Percentiles rank a stretch among this genome's conserved stretches.
phyloP scores from a whole-genome alignment of 2,888 invertebrate genomes.

The Pristionchus exspectatus region DNA sequence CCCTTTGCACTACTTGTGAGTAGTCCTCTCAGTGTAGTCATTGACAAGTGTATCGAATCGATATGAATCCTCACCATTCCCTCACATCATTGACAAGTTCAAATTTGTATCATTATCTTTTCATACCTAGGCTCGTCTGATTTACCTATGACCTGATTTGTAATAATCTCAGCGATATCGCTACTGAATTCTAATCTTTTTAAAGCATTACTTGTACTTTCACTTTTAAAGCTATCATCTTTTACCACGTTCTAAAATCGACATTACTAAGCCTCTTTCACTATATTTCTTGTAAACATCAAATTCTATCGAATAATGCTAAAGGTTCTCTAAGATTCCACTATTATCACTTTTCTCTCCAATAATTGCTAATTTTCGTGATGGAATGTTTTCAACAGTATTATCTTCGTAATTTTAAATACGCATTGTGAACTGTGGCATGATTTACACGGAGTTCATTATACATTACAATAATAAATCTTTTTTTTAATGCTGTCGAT shows the following conservation, averaged over 20 bases:
- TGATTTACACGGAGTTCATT: slow-evolving; percentile 24
- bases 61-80: background rate
- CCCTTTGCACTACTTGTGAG: slow-evolving; percentile 17
- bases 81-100: slow-evolving; percentile 30
- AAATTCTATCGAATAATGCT: background rate
- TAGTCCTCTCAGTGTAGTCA: slow-evolving; percentile 20
- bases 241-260: background rate
- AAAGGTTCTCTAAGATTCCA: background rate
- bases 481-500: slow-evolving; percentile 30
- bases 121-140: background rate
- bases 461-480: background rate
- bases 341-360: background rate
- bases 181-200: slow-evolving; percentile 11
- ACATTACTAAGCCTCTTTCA: background rate
- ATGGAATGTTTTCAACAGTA: background rate
- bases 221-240: background rate
- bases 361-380: background rate
- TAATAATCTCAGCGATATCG: slow-evolving; percentile 44
- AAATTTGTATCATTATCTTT: slow-evolving; percentile 6
- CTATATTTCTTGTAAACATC: background rate
- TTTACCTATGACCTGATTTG: slow-evolving; percentile 13
- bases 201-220: background rate
- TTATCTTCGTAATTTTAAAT: slow-evolving; percentile 3
- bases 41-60: slow-evolving; percentile 33
- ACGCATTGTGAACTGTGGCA: slow-evolving; percentile 12